Evolutionary conservation across 2,888 invertebrate genomes (phyloP).

Genomic region (Leucoma salicis): DNA sequence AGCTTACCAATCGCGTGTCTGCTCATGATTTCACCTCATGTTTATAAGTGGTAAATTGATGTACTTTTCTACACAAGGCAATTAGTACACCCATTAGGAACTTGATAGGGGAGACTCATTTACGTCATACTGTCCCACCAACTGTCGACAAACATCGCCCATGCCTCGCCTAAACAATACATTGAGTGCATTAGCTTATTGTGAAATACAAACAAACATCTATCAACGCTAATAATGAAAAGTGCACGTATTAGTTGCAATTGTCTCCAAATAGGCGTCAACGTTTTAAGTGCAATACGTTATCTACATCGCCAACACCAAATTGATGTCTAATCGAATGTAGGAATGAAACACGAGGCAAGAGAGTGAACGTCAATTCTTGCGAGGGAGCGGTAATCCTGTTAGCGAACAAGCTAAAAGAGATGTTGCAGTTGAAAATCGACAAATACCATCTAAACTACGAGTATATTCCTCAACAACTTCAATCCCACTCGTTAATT

Average conservation of each 20-base stretch:
- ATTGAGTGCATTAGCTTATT: constrained; percentile 22
- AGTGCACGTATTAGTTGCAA: constrained; percentile 10
- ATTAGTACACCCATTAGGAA: constrained; percentile 47
- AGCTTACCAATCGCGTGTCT: neutral
- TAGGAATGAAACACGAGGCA: constrained; percentile 3
- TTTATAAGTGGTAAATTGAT: constrained; percentile 26
- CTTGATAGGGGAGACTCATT: constrained; percentile 35
- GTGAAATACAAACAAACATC: constrained; percentile 13
- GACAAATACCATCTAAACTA: constrained; percentile 13
- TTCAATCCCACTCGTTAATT: constrained; percentile 10
- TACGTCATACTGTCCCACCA: constrained; percentile 19
- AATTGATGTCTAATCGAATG: constrained; percentile 3
- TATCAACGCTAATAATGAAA: constrained; percentile 15
- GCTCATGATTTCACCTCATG: constrained; percentile 23
- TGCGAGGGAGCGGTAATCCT: constrained; percentile 23
- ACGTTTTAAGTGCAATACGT: constrained; percentile 6
- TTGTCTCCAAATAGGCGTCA: constrained; percentile 6
- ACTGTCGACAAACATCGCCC: constrained; percentile 19
- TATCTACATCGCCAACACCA: constrained; percentile 2
- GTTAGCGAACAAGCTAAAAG: constrained; percentile 22
- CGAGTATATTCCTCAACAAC: constrained; percentile 9
- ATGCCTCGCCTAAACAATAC: constrained; percentile 16
- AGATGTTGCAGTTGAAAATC: constrained; percentile 15
- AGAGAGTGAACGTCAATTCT: constrained; percentile 6
- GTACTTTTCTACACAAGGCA: constrained; percentile 25